These are phyloP conservation scores for Geotrypetes seraphini DNA, from an alignment of 2,797 vertebrate species.

Conservation along the genomic window DNA sequence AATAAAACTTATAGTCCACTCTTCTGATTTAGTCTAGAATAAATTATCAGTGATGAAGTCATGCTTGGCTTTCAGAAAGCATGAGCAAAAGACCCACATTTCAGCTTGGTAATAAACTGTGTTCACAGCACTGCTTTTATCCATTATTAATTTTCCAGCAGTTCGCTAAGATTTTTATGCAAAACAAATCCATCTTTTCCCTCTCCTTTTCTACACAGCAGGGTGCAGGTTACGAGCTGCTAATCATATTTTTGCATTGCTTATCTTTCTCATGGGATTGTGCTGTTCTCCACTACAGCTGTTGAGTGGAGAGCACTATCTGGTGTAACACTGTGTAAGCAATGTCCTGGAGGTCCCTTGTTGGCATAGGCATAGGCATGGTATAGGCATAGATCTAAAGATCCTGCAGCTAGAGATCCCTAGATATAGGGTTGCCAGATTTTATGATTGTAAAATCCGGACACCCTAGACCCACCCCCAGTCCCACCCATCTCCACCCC, in stretches of 20 bases:
- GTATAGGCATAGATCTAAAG: too few relatives aligned
- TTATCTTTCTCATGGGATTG: rapidly evolving
- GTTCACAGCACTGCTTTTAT: not conserved
- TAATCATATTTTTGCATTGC: rapidly evolving
- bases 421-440: too few relatives aligned
- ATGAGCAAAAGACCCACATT: conserved; percentile 1
- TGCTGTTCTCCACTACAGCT: rapidly evolving
- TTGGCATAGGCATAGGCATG: too few relatives aligned
- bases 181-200: conserved; percentile 7
- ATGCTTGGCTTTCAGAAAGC: conserved; percentile 14
- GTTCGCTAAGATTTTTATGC: conserved; percentile 9
- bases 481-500: too few relatives aligned
- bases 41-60: conserved; percentile 20
- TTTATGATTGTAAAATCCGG: too few relatives aligned
- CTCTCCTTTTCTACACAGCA: not conserved
- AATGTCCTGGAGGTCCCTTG: not conserved
- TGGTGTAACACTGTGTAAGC: too few relatives aligned
- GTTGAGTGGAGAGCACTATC: not conserved
- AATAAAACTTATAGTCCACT: conserved; percentile 15
- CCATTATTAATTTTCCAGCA: conserved; percentile 5
- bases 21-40: conserved; percentile 26
- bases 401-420: too few relatives aligned
- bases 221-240: not conserved
- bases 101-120: conserved; percentile 2
- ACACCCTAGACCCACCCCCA: too few relatives aligned